These are phyloP conservation scores for Climacteris rufus DNA, from an alignment of 2,113 vertebrate genomes.

Conservation along the genomic window DNA sequence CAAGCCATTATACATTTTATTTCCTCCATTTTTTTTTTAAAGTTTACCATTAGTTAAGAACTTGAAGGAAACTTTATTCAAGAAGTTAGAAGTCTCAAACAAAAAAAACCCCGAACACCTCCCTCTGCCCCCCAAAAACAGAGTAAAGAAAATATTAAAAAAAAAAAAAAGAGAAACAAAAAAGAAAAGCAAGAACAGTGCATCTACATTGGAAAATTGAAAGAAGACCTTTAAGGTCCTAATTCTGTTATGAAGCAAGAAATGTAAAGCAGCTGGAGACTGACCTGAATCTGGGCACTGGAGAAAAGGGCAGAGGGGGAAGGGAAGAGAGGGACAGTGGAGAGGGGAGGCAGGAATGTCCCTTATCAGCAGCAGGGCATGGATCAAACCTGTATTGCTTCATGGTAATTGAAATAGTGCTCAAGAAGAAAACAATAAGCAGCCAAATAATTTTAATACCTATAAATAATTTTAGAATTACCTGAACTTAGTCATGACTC, in stretches of 20 bases:
- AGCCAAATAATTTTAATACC: background rate
- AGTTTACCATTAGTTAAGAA: background rate
- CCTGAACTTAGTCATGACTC: background rate
- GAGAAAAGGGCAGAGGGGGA: background rate
- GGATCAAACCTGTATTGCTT: background rate
- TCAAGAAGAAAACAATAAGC: background rate
- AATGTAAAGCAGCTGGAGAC: background rate
- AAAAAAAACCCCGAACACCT: fast-evolving
- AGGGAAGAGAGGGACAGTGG: background rate
- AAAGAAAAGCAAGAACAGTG: background rate
- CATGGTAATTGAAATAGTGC: background rate
- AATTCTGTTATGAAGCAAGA: background rate
- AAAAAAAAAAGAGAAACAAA: background rate
- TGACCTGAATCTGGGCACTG: background rate
- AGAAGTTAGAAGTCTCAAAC: background rate
- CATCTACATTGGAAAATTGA: background rate
- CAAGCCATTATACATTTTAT: background rate
- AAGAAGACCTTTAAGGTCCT: background rate
- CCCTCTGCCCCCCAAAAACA: fast-evolving
- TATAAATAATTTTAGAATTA: background rate
- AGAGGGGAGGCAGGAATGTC: background rate
- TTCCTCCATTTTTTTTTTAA: background rate
- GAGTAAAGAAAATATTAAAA: too few species aligned
- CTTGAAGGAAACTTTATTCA: background rate
- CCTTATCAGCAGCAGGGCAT: background rate